A percentile compares a stretch with the other conserved stretches of the same genome.
Evolutionary conservation across 2,888 invertebrate species (phyloP).

Genomic region (Plebejus argus): DNA sequence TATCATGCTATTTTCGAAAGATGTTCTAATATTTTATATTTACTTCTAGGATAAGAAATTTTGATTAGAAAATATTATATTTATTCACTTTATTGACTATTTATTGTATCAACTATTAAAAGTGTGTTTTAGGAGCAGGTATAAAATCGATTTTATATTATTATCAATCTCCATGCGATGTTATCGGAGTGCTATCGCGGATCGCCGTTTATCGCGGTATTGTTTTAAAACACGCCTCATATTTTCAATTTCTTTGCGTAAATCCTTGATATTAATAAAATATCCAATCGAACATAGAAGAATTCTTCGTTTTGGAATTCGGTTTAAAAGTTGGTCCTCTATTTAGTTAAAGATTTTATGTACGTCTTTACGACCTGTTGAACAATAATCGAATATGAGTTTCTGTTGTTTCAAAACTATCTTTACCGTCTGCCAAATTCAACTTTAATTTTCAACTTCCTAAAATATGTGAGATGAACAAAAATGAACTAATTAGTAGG

Average conservation of each 20-base stretch:
- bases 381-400: no score
- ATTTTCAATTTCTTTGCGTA: neutral
- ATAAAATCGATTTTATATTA: neutral
- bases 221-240: neutral
- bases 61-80: neutral
- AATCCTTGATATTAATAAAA: no score
- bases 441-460: no score
- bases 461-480: no score
- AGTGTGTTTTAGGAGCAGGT: neutral
- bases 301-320: no score
- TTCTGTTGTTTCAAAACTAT: no score
- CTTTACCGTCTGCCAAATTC: no score
- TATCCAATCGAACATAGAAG: no score
- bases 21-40: constrained; percentile 25
- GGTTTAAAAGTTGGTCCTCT: no score
- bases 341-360: no score
- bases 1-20: constrained; percentile 13
- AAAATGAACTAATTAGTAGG: no score
- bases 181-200: neutral
- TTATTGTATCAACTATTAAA: neutral
- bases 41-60: neutral
- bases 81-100: neutral
- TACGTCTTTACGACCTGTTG: no score
- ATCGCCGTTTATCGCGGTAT: neutral
- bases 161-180: neutral